Conservation (phyloP, 1,140 invertebrate genomes). For the Elymnias hypermnestra region DNA sequence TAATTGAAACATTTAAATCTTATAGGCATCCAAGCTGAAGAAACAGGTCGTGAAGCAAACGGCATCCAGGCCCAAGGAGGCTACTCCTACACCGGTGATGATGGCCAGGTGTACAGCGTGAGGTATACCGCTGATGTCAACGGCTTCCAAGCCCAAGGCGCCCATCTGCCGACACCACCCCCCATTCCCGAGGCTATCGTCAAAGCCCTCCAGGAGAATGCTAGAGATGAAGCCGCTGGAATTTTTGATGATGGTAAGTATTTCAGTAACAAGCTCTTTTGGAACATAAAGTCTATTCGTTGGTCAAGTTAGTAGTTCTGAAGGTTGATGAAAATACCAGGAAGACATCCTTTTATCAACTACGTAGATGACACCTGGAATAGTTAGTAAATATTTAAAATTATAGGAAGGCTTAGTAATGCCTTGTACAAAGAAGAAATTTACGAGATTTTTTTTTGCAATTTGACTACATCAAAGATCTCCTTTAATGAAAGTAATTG, state of each 20-base stretch:
- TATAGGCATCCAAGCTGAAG: slow-evolving; percentile 58
- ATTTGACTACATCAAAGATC: too few species aligned
- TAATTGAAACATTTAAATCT: background rate
- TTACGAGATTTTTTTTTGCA: too few species aligned
- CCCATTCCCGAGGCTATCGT: slow-evolving; percentile 81
- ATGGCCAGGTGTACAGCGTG: slow-evolving; percentile 78
- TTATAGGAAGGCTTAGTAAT: too few species aligned
- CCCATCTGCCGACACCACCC: slow-evolving; percentile 80
- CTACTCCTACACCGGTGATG: slow-evolving; percentile 81
- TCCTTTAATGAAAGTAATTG: too few species aligned
- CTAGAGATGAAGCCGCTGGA: slow-evolving; percentile 56
- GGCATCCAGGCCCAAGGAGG: slow-evolving; percentile 78
- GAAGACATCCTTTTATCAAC: too few species aligned
- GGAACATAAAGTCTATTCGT: too few species aligned
- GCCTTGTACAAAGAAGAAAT: too few species aligned
- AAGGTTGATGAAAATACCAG: too few species aligned
- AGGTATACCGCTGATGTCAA: slow-evolving; percentile 78
- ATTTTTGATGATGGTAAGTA: slow-evolving; percentile 65
- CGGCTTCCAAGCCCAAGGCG: slow-evolving; percentile 78
- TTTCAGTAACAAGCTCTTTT: too few species aligned
- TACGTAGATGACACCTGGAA: too few species aligned
- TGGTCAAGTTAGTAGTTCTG: too few species aligned
- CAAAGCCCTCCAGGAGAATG: slow-evolving; percentile 77
- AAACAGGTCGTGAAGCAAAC: slow-evolving; percentile 59
- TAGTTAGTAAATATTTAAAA: too few species aligned